Evolutionary conservation across 2,888 invertebrate genomes (phyloP).

Genomic region (Amphipoea oculea): DNA sequence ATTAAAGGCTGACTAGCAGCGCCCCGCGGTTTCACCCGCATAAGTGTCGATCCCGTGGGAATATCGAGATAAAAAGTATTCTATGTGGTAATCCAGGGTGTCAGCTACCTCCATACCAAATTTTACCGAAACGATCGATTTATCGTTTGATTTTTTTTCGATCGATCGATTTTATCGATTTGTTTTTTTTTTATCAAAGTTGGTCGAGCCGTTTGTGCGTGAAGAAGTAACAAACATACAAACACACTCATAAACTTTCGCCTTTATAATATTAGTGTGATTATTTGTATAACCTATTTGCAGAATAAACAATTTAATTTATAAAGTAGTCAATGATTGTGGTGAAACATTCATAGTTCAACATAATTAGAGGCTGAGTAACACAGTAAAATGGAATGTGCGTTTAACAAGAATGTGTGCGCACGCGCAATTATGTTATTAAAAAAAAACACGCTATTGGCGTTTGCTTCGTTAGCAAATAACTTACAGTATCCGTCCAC

Average conservation of each 20-base stretch:
- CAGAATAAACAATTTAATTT: background rate
- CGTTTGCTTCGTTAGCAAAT: constrained; percentile 38
- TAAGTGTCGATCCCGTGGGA: no score
- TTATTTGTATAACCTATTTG: background rate
- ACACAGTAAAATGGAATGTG: background rate
- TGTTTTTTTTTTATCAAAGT: no score
- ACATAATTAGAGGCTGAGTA: constrained; percentile 9
- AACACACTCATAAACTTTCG: no score
- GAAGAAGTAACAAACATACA: no score
- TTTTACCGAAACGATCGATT: no score
- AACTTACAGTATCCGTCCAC: background rate
- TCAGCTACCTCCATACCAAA: no score
- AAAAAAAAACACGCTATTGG: constrained; percentile 15
- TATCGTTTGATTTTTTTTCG: no score
- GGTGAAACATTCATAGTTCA: background rate
- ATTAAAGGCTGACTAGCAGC: background rate
- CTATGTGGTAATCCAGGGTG: no score
- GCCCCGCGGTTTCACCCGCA: no score
- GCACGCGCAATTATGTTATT: constrained; percentile 24
- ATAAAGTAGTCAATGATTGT: background rate
- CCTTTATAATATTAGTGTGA: background rate
- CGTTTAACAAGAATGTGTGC: constrained; percentile 8
- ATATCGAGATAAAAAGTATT: no score
- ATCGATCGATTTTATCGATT: no score
- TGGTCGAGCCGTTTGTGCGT: no score